Conservation (phyloP, 2,888 invertebrate genomes). For the Chydorus sphaericus region DNA sequence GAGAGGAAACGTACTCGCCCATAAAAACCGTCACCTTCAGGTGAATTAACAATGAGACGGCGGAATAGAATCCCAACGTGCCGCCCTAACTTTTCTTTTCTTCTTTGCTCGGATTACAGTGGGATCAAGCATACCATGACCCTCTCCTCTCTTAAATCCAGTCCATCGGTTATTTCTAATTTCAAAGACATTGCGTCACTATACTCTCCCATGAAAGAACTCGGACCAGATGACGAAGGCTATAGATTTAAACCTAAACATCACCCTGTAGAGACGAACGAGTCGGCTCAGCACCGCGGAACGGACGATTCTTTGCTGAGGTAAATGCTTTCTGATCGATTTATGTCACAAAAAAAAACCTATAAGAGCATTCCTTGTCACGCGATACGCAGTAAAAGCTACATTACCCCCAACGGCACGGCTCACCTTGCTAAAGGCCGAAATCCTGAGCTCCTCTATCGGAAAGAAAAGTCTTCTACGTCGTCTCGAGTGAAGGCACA, state of each 20-base stretch:
- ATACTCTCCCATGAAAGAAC: not conserved
- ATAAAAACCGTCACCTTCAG: not conserved
- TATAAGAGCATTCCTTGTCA: not conserved
- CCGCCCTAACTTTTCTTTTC: too few relatives aligned
- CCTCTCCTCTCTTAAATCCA: not conserved
- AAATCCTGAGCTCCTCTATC: too few relatives aligned
- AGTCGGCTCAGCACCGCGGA: not conserved
- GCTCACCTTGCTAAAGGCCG: not conserved
- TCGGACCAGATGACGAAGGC: not conserved
- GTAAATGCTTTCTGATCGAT: not conserved
- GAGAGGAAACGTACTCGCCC: not conserved
- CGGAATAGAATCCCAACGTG: too few relatives aligned
- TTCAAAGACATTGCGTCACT: constrained; percentile 8
- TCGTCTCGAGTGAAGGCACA: not conserved
- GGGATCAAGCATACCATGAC: constrained; percentile 1
- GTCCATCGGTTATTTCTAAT: not conserved
- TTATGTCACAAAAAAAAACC: not conserved
- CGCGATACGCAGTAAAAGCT: not conserved
- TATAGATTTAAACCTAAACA: not conserved
- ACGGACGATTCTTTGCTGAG: not conserved
- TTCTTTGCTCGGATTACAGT: not conserved
- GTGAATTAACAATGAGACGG: too few relatives aligned
- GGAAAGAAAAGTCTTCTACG: too few relatives aligned
- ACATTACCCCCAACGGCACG: constrained; percentile 4
- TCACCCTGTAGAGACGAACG: not conserved